These are phyloP conservation scores for Caenorhabditis zanzibari DNA, from an alignment of 2,888 invertebrate species.

Conservation along the genomic window DNA sequence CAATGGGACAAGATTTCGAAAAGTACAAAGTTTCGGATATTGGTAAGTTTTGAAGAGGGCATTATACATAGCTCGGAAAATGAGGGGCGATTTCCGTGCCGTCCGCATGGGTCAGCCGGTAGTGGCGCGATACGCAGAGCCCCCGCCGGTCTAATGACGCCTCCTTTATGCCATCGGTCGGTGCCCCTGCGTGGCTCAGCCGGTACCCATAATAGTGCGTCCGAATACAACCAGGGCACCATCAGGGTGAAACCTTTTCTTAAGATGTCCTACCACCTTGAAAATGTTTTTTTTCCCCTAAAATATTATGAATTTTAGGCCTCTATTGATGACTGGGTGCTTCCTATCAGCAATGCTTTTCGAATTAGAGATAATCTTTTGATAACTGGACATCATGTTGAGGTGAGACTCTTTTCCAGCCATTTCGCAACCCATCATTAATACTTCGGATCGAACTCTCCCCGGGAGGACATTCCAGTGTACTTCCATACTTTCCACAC, in stretches of 20 bases:
- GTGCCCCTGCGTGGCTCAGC: no score
- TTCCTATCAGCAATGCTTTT: neutral
- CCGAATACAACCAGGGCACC: no score
- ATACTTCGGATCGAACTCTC: neutral
- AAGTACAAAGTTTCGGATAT: conserved; percentile 22
- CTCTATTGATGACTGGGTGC: conserved; percentile 16
- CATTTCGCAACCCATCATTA: no score
- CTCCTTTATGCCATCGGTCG: no score
- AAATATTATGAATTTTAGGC: neutral
- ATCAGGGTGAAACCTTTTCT: no score
- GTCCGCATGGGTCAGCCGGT: no score
- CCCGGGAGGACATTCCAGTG: neutral
- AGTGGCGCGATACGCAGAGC: no score
- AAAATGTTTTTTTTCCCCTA: neutral
- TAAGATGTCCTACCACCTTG: neutral
- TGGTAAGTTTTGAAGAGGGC: conserved; percentile 7
- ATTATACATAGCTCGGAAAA: no score
- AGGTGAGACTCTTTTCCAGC: conserved; percentile 10
- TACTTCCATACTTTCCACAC: neutral
- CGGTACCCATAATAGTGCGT: no score
- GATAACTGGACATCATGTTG: conserved; percentile 52
- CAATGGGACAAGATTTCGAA: conserved; percentile 1
- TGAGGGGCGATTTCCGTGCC: no score
- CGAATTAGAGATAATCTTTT: conserved; percentile 14
- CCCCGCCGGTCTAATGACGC: no score